Conservation (phyloP, 2,113 vertebrate species). For the Pelusios castaneus region DNA sequence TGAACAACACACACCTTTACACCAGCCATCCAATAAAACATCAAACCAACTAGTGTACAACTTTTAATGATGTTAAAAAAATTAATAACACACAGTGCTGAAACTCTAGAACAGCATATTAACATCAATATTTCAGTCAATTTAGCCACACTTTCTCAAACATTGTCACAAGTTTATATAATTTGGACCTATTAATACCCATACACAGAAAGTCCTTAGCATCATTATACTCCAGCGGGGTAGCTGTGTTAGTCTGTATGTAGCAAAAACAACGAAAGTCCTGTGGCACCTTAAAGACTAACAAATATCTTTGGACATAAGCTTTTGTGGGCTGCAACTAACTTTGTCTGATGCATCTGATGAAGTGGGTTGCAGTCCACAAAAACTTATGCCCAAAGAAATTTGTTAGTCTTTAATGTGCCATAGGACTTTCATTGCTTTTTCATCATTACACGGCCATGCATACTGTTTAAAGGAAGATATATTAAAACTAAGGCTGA, state of each 20-base stretch:
- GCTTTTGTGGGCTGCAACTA: no score
- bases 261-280: no score
- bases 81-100: background rate
- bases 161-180: fast-evolving
- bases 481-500: background rate
- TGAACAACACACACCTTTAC: background rate
- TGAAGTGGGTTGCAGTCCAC: no score
- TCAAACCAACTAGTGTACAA: background rate
- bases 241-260: no score
- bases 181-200: background rate
- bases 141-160: background rate
- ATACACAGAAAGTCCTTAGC: background rate
- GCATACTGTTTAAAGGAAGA: background rate
- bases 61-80: background rate
- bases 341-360: no score
- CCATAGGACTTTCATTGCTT: no score
- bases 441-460: no score
- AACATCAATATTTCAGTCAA: background rate
- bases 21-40: background rate
- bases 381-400: no score
- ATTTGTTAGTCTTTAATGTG: no score
- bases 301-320: no score
- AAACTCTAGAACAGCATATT: background rate
- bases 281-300: no score
- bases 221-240: no score